Base-by-base conservation (phyloP, 2,797 vertebrate genomes). In the Poeciliopsis gracilis region DNA sequence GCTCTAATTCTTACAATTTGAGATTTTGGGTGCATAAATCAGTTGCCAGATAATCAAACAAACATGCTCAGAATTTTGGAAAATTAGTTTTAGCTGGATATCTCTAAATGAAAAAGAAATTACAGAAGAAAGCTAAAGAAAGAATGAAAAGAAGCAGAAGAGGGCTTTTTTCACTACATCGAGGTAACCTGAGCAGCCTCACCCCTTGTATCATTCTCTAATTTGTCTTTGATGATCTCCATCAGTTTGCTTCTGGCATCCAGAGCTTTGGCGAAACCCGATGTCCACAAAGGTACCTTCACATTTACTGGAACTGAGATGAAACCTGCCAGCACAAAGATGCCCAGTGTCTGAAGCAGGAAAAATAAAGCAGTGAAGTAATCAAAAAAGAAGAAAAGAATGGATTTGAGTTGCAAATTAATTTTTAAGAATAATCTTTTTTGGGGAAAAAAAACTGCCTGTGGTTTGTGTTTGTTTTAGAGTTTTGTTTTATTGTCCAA, bases 231-330 rank as follows among this genome's bases (percentile, higher is more conserved):
- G 77, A 95, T 94, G 77, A 94, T 93, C 45, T 82, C 84, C 91
- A 94, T 90, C 77, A 94, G 90, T 83, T 89, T 93, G 79, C 92
- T 89, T 87, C 89, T 89, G 71, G 94, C 93, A 0, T 93, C 93
- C 75, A 94, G 86, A 51, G 92, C 93, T 0, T 76, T 87, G 78
- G 91, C 90, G 78, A 94, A 93, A 38, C 91, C 91, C 0, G 92
- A 95, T 0, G 93, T 93, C 93, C 94, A 95, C 80, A 93, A 30
- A 46, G 94, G 93, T 66, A 94, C 83, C 84, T 93, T 95, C 36
- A 95, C 25, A 16, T 76, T 93, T 16, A 95, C 84, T 0, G 94
- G 93, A 76, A 91, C 92, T n/a, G 94, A 95, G 76, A 94, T 95
- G 20, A 95, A 77, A 73, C 94, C 94, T 95, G 86, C 3, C n/a